A percentile compares a stretch with the other conserved stretches of the same genome.
Conservation (phyloP, 92 coral and sea anemone species). For the Pocillopora meandrina region DNA sequence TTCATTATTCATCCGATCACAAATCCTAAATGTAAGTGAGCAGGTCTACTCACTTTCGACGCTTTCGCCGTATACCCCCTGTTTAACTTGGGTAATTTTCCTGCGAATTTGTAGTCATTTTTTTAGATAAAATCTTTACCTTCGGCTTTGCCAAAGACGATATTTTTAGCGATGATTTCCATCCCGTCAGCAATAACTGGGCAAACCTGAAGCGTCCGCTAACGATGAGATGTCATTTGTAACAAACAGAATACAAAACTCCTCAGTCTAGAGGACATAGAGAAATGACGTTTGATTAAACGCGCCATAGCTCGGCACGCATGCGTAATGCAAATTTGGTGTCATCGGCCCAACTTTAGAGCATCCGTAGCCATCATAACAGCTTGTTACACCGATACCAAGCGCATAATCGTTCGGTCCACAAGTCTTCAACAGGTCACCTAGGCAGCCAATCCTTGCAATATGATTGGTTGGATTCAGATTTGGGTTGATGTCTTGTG, state of each 20-base stretch:
- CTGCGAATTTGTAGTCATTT: neutral
- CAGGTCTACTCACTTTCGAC: neutral
- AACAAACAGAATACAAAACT: neutral
- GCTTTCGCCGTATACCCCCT: neutral
- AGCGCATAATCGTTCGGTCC: slow-evolving; percentile 91
- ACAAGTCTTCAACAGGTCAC: slow-evolving; percentile 79
- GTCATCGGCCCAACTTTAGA: slow-evolving; percentile 84
- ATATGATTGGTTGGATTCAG: slow-evolving; percentile 91
- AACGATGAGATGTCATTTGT: neutral
- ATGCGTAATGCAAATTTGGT: slow-evolving; percentile 79
- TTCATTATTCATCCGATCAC: slow-evolving; percentile 29
- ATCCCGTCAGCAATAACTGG: slow-evolving; percentile 88
- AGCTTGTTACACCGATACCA: slow-evolving; percentile 86
- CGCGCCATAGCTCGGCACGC: slow-evolving; percentile 76
- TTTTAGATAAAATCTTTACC: neutral
- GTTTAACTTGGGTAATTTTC: neutral
- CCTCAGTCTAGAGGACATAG: slow-evolving; percentile 56
- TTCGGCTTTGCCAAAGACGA: neutral
- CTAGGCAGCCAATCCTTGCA: slow-evolving; percentile 89
- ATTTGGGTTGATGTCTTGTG: slow-evolving; percentile 90
- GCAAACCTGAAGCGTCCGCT: slow-evolving; percentile 38
- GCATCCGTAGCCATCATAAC: slow-evolving; percentile 88
- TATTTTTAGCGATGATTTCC: slow-evolving; percentile 20
- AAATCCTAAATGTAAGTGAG: neutral
- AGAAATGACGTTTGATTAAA: slow-evolving; percentile 83